phyloP scores from a whole-genome alignment of 1,140 invertebrate genomes.

The Drosophila yakuba region DNA sequence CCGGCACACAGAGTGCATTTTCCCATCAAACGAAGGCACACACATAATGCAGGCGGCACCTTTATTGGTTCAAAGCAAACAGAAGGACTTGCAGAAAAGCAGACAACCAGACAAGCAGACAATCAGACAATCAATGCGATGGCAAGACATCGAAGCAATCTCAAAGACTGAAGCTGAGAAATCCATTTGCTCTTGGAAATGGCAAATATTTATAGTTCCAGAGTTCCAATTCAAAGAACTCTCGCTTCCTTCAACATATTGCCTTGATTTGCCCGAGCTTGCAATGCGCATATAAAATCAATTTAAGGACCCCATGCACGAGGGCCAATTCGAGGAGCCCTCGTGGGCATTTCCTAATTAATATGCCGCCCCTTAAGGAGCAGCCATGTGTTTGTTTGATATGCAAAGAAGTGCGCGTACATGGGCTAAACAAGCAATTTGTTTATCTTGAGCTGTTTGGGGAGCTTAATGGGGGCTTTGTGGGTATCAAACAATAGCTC shows the following conservation, averaged over 20 bases:
- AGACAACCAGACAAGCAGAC: slow-evolving; percentile 19
- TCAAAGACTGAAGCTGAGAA: slow-evolving; percentile 16
- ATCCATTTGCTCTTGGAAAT: slow-evolving; percentile 34
- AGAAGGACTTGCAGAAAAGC: slow-evolving; percentile 7
- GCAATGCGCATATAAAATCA: slow-evolving; percentile 37
- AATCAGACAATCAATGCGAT: slow-evolving; percentile 33
- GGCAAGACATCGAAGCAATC: slow-evolving; percentile 31
- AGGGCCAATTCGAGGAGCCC: slow-evolving; percentile 30
- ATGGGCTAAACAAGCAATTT: slow-evolving; percentile 65
- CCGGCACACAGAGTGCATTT: slow-evolving; percentile 51
- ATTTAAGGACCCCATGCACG: slow-evolving; percentile 23
- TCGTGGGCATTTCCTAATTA: slow-evolving; percentile 46
- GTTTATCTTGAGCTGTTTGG: slow-evolving; percentile 56
- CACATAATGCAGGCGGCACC: slow-evolving; percentile 25
- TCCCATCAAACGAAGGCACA: slow-evolving; percentile 8
- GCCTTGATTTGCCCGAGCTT: slow-evolving; percentile 22
- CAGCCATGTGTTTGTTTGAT: slow-evolving; percentile 19
- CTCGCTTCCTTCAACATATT: neutral
- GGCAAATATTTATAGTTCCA: slow-evolving; percentile 49
- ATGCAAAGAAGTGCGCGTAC: slow-evolving; percentile 15
- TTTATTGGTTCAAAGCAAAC: slow-evolving; percentile 34
- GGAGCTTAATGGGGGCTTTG: slow-evolving; percentile 1
- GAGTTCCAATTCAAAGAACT: neutral
- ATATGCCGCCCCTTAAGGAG: slow-evolving; percentile 31
- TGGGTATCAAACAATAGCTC: slow-evolving; percentile 25